These are phyloP conservation scores for Antechinus flavipes DNA, from an alignment of 2,113 vertebrate species.

Conservation along the genomic window DNA sequence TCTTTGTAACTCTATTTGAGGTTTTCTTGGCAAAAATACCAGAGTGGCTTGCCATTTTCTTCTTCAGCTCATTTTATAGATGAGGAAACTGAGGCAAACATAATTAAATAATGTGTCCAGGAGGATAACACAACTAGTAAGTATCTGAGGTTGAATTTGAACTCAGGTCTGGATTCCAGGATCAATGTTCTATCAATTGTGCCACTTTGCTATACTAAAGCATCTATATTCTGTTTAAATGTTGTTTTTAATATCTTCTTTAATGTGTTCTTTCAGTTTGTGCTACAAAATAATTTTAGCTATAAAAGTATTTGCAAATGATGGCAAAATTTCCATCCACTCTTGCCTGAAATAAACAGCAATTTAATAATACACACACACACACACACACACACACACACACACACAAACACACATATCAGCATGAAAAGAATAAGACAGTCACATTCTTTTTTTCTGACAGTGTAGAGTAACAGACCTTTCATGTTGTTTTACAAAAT, in stretches of 20 bases:
- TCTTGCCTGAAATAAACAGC: slow-evolving; percentile 13
- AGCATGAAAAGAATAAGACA: not conserved
- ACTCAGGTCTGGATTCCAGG: not conserved
- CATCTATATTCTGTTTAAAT: not conserved
- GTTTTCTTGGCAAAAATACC: not conserved
- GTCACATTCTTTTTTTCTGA: not conserved
- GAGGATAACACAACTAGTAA: not conserved
- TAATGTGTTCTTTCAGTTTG: not conserved
- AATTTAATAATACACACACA: too few species aligned
- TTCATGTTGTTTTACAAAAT: slow-evolving; percentile 1
- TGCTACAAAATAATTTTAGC: slow-evolving; percentile 5
- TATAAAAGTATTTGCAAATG: slow-evolving; percentile 38
- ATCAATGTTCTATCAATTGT: not conserved
- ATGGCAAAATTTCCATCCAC: slow-evolving; percentile 40
- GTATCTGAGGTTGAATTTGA: not conserved
- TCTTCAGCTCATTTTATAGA: not conserved
- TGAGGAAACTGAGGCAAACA: not conserved
- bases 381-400: too few species aligned
- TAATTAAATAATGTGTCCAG: not conserved
- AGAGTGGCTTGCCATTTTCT: not conserved
- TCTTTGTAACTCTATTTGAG: not conserved
- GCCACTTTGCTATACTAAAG: not conserved
- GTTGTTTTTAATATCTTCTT: not conserved
- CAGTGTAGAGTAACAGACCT: not conserved
- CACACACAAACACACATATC: too few species aligned